Base-by-base conservation (phyloP, 2,797 vertebrate species). In the Telmatherina bonti region DNA sequence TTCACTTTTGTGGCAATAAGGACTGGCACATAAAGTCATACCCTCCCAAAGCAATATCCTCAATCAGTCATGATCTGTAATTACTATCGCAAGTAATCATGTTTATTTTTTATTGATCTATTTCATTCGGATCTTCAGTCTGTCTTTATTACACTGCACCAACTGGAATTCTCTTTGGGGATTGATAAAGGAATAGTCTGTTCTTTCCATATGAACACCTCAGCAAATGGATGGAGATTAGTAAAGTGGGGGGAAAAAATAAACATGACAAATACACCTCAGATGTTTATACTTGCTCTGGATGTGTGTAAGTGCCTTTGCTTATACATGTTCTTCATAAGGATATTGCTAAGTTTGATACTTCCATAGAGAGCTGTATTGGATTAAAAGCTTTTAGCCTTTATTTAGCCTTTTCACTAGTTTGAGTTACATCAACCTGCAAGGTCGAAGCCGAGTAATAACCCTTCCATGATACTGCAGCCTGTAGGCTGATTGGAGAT, bases 401-500 rank as follows among this genome's bases (percentile, higher is more conserved):
- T 13, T 15, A 10, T 29, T 18, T 3, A 3, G 22, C 22, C 27
- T 31, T 27, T 68, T 4, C 29, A 55, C 35, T 41, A 13, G 61
- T 67, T 62, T 41, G 47, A 68, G 30, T 72, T 43, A 60, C n/a
- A 1, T 53, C 62, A 43, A 66, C 67, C 77, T 54, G 75, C 57
- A 41, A 74, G 55, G 47, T 81, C 20, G 63, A 72, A 1, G 11
- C 47, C 5, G 4, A 70, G 79, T 61, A 71, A 83, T 70, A 73
- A 71, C 35, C 65, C 55, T 54, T 61, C 72, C 47, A 13, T 65
- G 63, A 79, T 69, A 69, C 31, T 18, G 36, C 65, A 0, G 65
- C 81, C 86, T 53, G 56, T 35, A 85, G 88, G 83, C 79, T 88
- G 85, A 85, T 82, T 70, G 71, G 71, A 77, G 79, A 89, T 89